Conservation (phyloP, 2,113 vertebrate species). For the Plectropomus leopardus region DNA sequence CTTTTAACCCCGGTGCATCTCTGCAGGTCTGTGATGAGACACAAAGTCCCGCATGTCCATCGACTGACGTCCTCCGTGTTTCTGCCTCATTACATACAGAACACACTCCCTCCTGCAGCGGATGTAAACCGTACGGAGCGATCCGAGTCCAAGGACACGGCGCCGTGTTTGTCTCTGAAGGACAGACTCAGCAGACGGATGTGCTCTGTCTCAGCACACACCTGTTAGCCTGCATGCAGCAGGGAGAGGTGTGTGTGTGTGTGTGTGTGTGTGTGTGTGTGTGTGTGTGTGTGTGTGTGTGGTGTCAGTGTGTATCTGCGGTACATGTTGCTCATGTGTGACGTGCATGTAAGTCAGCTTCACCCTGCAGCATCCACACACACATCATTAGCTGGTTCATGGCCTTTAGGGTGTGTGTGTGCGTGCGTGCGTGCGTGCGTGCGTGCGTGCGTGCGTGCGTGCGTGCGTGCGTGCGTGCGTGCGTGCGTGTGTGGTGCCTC, state of each 20-base stretch:
- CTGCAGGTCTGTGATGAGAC: no score
- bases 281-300: neutral
- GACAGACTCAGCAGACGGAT: neutral
- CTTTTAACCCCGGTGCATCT: no score
- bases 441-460: no score
- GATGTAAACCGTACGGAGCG: no score
- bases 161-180: neutral
- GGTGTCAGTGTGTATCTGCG: neutral
- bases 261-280: neutral
- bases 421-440: no score
- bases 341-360: neutral
- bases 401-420: neutral
- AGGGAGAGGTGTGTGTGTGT: no score
- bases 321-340: neutral
- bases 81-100: no score
- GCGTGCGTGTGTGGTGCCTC: neutral
- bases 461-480: neutral
- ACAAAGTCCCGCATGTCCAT: no score
- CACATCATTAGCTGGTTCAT: conserved; percentile 28
- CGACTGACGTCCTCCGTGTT: no score
- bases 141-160: neutral
- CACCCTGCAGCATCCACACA: conserved; percentile 22
- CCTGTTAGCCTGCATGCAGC: neutral
- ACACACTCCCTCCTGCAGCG: no score
- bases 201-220: neutral